Evolutionary conservation across 2,888 invertebrate species (phyloP).

Genomic region (Asteroscopus sphinx): DNA sequence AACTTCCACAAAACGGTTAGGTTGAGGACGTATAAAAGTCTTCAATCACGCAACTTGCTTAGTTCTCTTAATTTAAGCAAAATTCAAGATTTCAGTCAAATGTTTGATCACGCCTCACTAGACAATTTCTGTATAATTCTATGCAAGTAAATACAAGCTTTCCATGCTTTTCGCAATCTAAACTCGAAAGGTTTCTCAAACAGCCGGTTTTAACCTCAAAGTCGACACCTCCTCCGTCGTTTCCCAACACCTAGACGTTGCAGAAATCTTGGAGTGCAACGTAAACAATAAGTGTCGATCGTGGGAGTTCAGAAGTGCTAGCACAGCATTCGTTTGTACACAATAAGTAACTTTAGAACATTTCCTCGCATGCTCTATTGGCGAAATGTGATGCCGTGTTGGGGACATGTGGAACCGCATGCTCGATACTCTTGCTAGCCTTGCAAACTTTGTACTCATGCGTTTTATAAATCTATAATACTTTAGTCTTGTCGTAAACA

Average conservation of each 20-base stretch:
- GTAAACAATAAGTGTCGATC: conserved; percentile 84
- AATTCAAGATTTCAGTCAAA: conserved; percentile 43
- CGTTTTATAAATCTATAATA: conserved; percentile 1
- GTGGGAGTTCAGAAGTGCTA: conserved; percentile 81
- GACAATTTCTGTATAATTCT: conserved; percentile 65
- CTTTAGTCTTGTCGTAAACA: neutral
- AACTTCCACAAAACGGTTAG: conserved; percentile 37
- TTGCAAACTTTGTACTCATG: conserved; percentile 4
- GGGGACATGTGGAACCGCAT: conserved; percentile 63
- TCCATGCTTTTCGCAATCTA: conserved; percentile 85
- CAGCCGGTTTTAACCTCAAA: conserved; percentile 81
- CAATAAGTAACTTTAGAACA: conserved; percentile 77
- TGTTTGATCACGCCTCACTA: conserved; percentile 52
- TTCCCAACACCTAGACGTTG: conserved; percentile 84
- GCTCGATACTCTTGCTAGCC: conserved; percentile 44
- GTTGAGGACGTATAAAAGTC: neutral
- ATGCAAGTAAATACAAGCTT: conserved; percentile 74
- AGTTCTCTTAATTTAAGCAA: conserved; percentile 1
- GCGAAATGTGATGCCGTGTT: conserved; percentile 76
- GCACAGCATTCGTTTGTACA: conserved; percentile 70
- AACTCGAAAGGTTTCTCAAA: conserved; percentile 84
- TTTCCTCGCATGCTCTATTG: conserved; percentile 78
- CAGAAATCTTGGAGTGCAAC: conserved; percentile 85
- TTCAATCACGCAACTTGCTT: neutral
- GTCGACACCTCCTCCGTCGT: conserved; percentile 73